These are phyloP conservation scores for Squalus acanthias DNA, from an alignment of 2,797 vertebrate species.

Conservation along the genomic window DNA sequence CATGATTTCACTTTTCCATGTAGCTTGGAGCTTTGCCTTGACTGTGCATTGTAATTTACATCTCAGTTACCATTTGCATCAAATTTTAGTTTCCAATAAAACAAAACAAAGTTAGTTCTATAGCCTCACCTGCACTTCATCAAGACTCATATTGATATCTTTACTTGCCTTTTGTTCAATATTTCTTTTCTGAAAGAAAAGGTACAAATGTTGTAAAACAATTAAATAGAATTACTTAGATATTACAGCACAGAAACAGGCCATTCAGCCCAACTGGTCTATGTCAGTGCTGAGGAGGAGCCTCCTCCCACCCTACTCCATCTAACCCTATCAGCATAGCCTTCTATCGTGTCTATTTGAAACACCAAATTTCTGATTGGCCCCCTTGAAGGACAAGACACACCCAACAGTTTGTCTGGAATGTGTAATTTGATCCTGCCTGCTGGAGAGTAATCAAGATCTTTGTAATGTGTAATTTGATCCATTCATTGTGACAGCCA, in stretches of 20 bases:
- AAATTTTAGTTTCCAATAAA: neutral
- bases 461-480: no score
- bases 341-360: no score
- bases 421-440: no score
- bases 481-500: no score
- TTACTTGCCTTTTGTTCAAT: slow-evolving; percentile 68
- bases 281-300: neutral
- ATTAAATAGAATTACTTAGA: no score
- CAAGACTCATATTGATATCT: slow-evolving; percentile 72
- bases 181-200: slow-evolving; percentile 75
- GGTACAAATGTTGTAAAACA: neutral
- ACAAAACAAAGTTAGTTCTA: neutral
- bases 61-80: neutral
- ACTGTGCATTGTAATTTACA: neutral
- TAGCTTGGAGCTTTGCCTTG: neutral
- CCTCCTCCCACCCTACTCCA: neutral
- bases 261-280: neutral
- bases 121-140: slow-evolving; percentile 61
- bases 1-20: neutral
- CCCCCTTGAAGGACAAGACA: no score
- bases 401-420: no score
- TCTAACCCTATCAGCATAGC: neutral
- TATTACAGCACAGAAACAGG: neutral
- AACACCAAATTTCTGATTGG: no score
- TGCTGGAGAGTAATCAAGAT: no score